These are phyloP conservation scores for Sebastes hubbsi DNA, from an alignment of 2,797 vertebrate genomes.

Conservation along the genomic window DNA sequence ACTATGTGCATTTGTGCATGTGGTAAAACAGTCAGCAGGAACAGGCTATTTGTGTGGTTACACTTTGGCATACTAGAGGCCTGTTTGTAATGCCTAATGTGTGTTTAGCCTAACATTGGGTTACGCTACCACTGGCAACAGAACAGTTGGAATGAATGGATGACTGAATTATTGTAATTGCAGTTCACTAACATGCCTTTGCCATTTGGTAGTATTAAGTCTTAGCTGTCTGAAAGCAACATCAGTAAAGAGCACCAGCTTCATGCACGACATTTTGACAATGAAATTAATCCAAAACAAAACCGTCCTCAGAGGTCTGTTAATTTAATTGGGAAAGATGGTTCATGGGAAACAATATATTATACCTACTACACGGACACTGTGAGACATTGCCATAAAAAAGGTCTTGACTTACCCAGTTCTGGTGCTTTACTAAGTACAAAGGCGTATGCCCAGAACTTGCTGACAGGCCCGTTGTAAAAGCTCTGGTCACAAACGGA, in stretches of 20 bases:
- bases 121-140: background rate
- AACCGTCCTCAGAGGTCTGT: background rate
- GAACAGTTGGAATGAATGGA: background rate
- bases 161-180: background rate
- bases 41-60: background rate
- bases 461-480: conserved; percentile 99
- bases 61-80: background rate
- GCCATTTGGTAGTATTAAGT: background rate
- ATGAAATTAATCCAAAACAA: background rate
- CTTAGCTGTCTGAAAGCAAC: background rate
- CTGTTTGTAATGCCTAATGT: background rate
- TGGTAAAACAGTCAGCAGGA: background rate
- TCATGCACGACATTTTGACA: background rate
- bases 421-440: conserved; percentile 99
- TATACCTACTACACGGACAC: background rate
- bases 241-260: background rate
- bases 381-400: background rate
- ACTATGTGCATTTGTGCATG: background rate
- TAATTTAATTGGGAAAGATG: background rate
- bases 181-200: background rate
- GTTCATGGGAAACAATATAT: background rate
- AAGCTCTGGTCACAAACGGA: conserved; percentile 99
- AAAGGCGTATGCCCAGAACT: conserved; percentile 99
- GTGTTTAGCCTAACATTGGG: background rate
- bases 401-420: conserved; percentile 87